Evolutionary conservation across 2,797 vertebrate species (phyloP), one percentile per base, ranked within the genome.

Genomic region (Adrianichthys oophorus): DNA sequence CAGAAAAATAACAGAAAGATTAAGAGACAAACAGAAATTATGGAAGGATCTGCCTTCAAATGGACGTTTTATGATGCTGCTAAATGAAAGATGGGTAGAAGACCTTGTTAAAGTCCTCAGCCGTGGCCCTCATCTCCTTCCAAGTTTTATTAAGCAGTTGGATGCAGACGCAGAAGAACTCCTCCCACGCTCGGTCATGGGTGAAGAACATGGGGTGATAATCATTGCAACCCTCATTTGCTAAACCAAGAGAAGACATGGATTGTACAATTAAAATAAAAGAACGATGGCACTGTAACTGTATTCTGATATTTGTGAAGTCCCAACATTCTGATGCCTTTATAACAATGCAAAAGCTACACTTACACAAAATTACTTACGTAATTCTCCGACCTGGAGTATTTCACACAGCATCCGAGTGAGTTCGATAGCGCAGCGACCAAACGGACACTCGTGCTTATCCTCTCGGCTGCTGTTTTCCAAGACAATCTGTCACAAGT

Each of bases 191-290:
- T 1, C 94, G 95, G 76, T 99, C 97, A 7, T 99, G 98, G 5
- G 97, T 99, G 70, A 99, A 99, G 91, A 99, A 99, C 97, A 99
- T 99, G 1, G 98, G 98, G 70, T 99, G 97, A 80, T 96, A 99
- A 87, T 99, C 96, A 0, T 98, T 98, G 68, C 97, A 95, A 24
- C 96, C 97, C 75, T 99, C 98, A 0, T 98, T 99, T 10, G 98
- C 98, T 99, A 40, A 21, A 66, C 5, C 47, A 32, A 43, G n/a
- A 53, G 46, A 49, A 52, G 0, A 58, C 47, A 60, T 45, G 0
- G 17, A 14, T n/a, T 17, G 6, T 14, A 29, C 51, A 58, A 53
- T 15, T 1, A 64, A 57, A 61, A 7, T 41, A 15, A 5, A 15
- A 41, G 23, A 6, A 29, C 21, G 10, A 15, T 48, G 19, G 21